Evolutionary conservation across 2,888 invertebrate species (phyloP).

Genomic region (Melanophora roralis): DNA sequence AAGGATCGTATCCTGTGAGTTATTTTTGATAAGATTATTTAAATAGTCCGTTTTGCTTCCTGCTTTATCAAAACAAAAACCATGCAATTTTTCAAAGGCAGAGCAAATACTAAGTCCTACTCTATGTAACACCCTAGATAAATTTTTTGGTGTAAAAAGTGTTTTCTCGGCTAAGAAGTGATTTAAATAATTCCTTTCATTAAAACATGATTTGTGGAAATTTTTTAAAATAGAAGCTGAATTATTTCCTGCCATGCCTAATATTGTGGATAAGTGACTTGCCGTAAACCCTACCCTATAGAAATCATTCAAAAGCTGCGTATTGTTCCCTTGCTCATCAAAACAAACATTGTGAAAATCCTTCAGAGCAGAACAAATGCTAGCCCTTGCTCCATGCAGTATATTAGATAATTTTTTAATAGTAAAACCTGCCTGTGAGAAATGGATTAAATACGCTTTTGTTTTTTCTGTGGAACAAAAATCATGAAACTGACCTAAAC

Average conservation of each 20-base stretch:
- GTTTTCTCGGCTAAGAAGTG: not conserved
- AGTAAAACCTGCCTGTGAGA: no score
- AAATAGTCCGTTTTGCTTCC: not conserved
- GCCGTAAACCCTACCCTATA: not conserved
- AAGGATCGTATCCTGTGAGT: not conserved
- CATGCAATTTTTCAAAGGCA: not conserved
- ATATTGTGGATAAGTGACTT: not conserved
- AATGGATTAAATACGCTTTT: no score
- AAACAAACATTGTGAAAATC: not conserved
- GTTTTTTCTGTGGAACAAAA: no score
- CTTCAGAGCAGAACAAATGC: not conserved
- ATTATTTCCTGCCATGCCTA: not conserved
- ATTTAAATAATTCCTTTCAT: not conserved
- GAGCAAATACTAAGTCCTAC: not conserved
- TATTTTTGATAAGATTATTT: not conserved
- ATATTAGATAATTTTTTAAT: no score
- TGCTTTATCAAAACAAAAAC: not conserved
- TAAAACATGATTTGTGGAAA: not conserved
- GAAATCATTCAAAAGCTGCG: not conserved
- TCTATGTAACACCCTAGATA: not conserved
- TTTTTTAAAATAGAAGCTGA: not conserved
- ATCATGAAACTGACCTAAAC: no score
- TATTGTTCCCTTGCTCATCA: not conserved
- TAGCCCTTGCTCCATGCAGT: not conserved
- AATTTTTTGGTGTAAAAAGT: not conserved